These are phyloP conservation scores for Hemiprocne comata DNA, from an alignment of 2,113 vertebrate species.

Conservation along the genomic window DNA sequence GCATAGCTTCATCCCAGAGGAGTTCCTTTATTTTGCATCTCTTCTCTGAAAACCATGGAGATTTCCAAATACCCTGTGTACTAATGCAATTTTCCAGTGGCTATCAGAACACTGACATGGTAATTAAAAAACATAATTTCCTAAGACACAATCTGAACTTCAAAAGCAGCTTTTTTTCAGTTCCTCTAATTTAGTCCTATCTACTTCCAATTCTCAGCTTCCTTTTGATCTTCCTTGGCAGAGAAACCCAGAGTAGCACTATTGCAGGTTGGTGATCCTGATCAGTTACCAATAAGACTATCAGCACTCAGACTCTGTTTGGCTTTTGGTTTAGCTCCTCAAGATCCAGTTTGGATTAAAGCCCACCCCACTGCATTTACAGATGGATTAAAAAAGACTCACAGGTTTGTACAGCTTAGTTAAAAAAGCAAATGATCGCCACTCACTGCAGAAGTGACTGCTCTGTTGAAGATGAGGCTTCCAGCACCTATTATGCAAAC, in stretches of 20 bases:
- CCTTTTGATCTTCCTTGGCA: background rate
- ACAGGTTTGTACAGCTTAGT: background rate
- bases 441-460: background rate
- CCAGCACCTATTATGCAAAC: background rate
- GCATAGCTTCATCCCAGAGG: background rate
- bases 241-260: background rate
- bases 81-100: slow-evolving; percentile 25
- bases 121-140: background rate
- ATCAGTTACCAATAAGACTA: background rate
- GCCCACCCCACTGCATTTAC: background rate
- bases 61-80: background rate
- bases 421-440: background rate
- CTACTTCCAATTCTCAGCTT: background rate
- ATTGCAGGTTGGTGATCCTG: background rate
- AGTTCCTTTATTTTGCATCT: background rate
- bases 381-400: background rate
- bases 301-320: background rate
- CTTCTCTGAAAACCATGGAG: background rate
- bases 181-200: background rate
- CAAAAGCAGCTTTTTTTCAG: background rate
- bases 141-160: background rate
- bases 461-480: background rate
- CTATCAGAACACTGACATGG: background rate
- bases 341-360: background rate
- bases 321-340: background rate